Base-by-base conservation (phyloP, 2,113 vertebrate genomes). In the Siphamia tubifer region DNA sequence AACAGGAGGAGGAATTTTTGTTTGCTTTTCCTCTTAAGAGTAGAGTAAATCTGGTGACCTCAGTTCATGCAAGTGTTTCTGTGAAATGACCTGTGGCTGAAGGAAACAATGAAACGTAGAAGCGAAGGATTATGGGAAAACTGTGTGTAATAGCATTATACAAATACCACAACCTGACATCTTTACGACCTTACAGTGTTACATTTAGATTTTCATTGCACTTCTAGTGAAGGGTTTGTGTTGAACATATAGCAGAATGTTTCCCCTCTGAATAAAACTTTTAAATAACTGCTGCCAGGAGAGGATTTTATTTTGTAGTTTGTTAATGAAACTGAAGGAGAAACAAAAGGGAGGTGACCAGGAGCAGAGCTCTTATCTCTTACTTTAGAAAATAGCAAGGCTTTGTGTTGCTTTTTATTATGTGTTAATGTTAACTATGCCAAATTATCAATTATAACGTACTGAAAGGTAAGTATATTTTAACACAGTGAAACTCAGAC, bases 171-270 rank as follows among this genome's bases (percentile, higher is more conserved):
- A 24, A 42, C 2, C 23, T 28, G 15, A 3, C 1, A 6, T 68
- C 34, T 47, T 67, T 68, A 19, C 70, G 78, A 81, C 82, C 78
- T 60, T 39, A 43, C 83, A 87, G 87, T 89, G 74, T 89, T 89
- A 89, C 11, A 13, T 21, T 38, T 48, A 0, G n/a, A n/a, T 24
- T 20, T 47, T 64, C 8, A 20, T 24, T 35, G 30, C 4, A 32
- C 42, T 43, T 54, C 44, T 28, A 0, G 1, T 51, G 17, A 10
- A 11, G 38, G n/a, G 7, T 27, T n/a, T 28, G 10, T 79, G 20
- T 53, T 45, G 31, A 51, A 21, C 13, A 30, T 56, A 15, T 8
- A 8, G 6, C 10, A 38, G 4, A 40, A 32, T 0, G 34, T 77
- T 51, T 35, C 28, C 3, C 38, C 5, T 68, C 44, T 58, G 24